Percentiles rank a stretch among this genome's conserved stretches.
These are phyloP conservation scores for Drosophila lowei DNA, from an alignment of 1,140 invertebrate genomes.

Conservation along the genomic window DNA sequence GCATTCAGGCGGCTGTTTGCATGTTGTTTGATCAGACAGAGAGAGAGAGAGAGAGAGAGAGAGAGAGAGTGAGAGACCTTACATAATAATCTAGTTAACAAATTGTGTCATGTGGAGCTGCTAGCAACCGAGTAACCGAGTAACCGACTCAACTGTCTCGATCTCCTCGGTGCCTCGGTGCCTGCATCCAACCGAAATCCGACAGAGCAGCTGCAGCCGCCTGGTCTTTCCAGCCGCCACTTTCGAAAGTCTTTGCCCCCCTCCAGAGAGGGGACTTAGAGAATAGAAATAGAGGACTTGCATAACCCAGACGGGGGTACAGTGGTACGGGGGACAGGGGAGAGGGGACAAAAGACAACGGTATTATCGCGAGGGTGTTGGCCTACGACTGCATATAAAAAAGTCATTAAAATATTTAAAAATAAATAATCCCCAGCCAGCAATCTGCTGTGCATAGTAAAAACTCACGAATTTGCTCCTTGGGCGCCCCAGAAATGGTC, in stretches of 20 bases:
- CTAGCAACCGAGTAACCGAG: conserved; percentile 40
- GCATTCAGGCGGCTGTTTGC: conserved; percentile 42
- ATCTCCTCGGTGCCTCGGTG: conserved; percentile 6
- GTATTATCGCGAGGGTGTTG: conserved; percentile 66
- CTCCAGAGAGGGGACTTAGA: conserved; percentile 9
- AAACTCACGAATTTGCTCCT: conserved; percentile 64
- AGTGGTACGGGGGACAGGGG: neutral
- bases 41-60: conserved; percentile 28
- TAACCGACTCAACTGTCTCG: conserved; percentile 38
- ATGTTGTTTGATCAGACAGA: conserved; percentile 64
- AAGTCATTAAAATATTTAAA: conserved; percentile 75
- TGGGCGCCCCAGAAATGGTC: conserved; percentile 21
- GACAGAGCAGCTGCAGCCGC: conserved; percentile 34
- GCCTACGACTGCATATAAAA: conserved; percentile 54
- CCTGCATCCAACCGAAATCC: conserved; percentile 23
- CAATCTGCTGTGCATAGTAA: conserved; percentile 29
- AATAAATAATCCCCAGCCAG: conserved; percentile 66
- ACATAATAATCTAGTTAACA: conserved; percentile 80
- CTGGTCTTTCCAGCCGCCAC: conserved; percentile 38
- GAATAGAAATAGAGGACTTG: conserved; percentile 64
- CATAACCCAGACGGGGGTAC: conserved; percentile 39
- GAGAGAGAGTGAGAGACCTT: conserved; percentile 47
- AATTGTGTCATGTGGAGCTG: conserved; percentile 73
- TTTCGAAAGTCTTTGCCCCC: conserved; percentile 63
- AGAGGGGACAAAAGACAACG: neutral